Base-by-base conservation (phyloP, 2,797 vertebrate species). In the Paedocypris micromegethes region DNA sequence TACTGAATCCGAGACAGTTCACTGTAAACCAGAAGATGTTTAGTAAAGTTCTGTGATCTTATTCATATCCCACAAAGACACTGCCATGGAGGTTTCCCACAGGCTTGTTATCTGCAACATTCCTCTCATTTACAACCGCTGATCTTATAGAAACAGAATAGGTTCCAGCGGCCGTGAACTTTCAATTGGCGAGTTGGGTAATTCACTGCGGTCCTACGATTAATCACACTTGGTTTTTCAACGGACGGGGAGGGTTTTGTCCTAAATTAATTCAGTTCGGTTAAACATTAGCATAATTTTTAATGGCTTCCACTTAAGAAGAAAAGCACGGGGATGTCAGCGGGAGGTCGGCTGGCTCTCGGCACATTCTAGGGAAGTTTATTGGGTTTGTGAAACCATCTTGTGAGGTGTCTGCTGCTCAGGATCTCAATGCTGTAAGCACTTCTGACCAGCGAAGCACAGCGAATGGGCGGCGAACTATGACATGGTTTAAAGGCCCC, bases 401-500 rank as follows among this genome's bases (percentile, higher is more conserved):
- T 69, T 45, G 6, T n/a, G 39, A 39, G 58, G 51, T 43, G 51
- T 55, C 42, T 70, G 45, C 50, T 56, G 52, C 9, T 58, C 41
- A 37, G 41, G 46, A 51, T 45, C 23, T 51, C 45, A 44, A 53
- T 45, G 47, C 44, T 55, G 52, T 62, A 62, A 62, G 51, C 67
- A 61, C 59, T 46, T 58, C 47, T 70, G 60, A 52, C 41, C 54
- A 51, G 38, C 9, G 51, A 47, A 44, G 62, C 23, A 5, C 47
- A 47, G n/a, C 23, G 66, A 58, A 66, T 52, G 9, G 42, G 43
- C 9, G 54, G 39, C 7, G 39, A 38, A 55, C 60, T 39, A 49
- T 55, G 46, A 57, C 49, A 52, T 46, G 5, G 48, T 70, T 63
- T 57, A 58, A 61, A 70, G 58, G 41, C 9, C n/a, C 9, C 54